These are phyloP conservation scores for Petrocephalus zakoni DNA, from an alignment of 2,113 vertebrate species.

Conservation along the genomic window DNA sequence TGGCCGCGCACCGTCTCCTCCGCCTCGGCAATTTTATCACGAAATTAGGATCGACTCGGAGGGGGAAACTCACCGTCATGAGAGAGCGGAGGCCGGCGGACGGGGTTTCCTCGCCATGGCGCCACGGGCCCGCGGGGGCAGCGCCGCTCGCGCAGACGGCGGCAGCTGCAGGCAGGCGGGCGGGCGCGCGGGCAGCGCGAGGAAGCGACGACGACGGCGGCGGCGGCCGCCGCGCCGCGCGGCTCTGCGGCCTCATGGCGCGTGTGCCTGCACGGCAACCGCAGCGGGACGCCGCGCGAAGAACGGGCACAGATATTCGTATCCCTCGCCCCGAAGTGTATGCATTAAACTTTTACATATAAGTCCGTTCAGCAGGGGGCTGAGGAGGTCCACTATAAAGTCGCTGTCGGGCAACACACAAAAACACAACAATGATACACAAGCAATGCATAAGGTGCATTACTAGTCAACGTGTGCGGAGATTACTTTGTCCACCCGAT, in stretches of 20 bases:
- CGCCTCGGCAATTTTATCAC: conserved; percentile 99
- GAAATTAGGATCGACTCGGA: conserved; percentile 99
- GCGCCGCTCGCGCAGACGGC: conserved; percentile 54
- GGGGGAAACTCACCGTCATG: conserved; percentile 98
- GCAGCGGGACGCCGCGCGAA: background rate
- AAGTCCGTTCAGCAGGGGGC: background rate
- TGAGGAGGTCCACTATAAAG: background rate
- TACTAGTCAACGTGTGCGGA: background rate
- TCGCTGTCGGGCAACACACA: background rate
- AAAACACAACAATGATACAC: background rate
- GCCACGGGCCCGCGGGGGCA: conserved; percentile 86
- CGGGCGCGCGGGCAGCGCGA: background rate
- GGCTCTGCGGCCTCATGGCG: background rate
- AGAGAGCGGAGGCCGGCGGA: conserved; percentile 99
- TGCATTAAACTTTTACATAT: background rate
- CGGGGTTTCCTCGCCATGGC: conserved; percentile 99
- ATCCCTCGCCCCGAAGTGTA: background rate
- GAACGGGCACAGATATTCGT: background rate
- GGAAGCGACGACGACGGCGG: background rate
- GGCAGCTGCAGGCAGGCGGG: conserved; percentile 15
- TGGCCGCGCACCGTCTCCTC: conserved; percentile 61
- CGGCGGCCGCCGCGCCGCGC: background rate
- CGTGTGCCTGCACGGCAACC: background rate
- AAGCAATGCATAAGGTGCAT: background rate
- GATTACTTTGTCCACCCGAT: background rate